Base-by-base conservation (phyloP, 2,797 vertebrate species). In the Benthosema pterotum region DNA sequence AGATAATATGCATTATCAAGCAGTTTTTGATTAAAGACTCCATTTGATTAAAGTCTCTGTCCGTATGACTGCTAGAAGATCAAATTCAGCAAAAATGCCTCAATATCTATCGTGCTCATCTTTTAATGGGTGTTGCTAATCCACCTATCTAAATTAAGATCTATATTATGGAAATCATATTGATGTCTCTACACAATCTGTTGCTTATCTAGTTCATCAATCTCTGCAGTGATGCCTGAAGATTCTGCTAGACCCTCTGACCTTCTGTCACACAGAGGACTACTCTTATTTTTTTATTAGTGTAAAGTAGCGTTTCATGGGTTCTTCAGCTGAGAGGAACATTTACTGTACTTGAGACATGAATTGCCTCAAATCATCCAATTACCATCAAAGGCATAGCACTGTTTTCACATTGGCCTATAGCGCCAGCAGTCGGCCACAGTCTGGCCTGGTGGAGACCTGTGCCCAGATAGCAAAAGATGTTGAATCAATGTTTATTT, bases 61-160 rank as follows among this genome's bases (percentile, higher is more conserved):
- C 71, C 60, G 72, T 83, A 83, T 15, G 78, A 77, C 69, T 50
- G 59, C 65, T 82, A 83, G 78, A 75, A 74, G 66, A 81, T 85
- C 72, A 83, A 83, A 82, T 60, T 76, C 18, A 52, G 62, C 58
- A 69, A 74, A 69, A 75, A 74, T 63, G 78, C 73, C 71, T 78
- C 74, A 51, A 22, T 77, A 68, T 73, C 78, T 64, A 52, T 63
- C 56, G 42, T 60, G 82, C 74, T 85, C 88, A 88, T 89, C 89
- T 85, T 87, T 85, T 89, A 86, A 54, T 84, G 60, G 76, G 61
- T 58, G 71, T 55, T 56, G 77, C 65, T 90, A 89, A 91, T 90
- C 77, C 80, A 76, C 70, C 77, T 86, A 91, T 91, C 89, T 89
- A 82, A 87, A 90, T 88, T 84, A 82, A 75, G 71, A 90, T 92